Percentiles rank a stretch among this genome's conserved stretches.
phyloP scores from a whole-genome alignment of 2,113 vertebrate species.

The Vireo altiloquus region DNA sequence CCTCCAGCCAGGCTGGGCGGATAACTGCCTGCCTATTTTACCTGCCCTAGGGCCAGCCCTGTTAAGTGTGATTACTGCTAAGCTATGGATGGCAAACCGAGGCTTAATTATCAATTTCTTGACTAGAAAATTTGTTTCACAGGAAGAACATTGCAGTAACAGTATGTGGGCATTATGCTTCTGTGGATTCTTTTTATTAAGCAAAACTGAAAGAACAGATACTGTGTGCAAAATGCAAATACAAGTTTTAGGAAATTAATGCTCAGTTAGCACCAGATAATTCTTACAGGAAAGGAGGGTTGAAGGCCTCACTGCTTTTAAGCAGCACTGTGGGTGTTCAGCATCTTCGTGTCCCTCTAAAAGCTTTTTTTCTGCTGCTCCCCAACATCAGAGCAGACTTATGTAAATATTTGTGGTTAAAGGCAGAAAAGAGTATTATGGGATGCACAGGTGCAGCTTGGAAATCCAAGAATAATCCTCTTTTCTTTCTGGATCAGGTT shows the following conservation, averaged over 20 bases:
- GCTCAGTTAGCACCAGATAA: neutral
- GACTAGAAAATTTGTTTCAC: neutral
- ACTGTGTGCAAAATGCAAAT: neutral
- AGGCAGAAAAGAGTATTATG: neutral
- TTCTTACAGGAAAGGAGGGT: neutral
- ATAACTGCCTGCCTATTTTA: neutral
- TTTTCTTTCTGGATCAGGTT: neutral
- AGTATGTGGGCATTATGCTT: neutral
- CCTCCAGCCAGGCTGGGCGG: neutral
- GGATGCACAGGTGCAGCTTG: neutral
- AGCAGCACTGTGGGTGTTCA: neutral
- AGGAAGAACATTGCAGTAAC: neutral
- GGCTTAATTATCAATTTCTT: constrained; percentile 18
- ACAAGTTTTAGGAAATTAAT: rapidly evolving
- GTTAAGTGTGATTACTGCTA: neutral
- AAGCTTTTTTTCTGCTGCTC: neutral
- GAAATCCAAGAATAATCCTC: neutral
- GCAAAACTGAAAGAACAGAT: neutral
- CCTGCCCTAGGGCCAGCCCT: neutral
- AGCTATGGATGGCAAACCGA: neutral
- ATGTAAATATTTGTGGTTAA: neutral
- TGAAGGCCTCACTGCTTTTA: neutral
- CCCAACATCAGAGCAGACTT: neutral
- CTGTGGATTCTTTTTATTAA: neutral
- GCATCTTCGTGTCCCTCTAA: neutral